Evolutionary conservation across 2,797 vertebrate species (phyloP), one percentile per base, ranked within the genome.

Genomic region (Microhierax caerulescens): DNA sequence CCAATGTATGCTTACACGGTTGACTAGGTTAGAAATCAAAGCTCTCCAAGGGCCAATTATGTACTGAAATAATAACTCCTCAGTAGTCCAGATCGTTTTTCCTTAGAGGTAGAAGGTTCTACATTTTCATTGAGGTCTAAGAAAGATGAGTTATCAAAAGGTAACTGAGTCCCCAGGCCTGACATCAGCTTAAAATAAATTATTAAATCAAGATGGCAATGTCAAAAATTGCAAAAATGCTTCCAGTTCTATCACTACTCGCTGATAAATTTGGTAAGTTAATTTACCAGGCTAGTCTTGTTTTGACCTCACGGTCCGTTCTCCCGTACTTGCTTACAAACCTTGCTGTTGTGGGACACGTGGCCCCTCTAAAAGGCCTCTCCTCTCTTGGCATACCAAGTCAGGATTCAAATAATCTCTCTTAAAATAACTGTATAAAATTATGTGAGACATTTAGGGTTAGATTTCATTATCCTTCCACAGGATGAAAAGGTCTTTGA

Each of bases 361-460:
- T 0, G 1, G 8, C 3, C 32, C 18, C n/a, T 14, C 43, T 60
- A 39, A 92, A 86, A 69, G 30, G 34, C 17, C 47, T 64, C 51
- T 85, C 47, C 64, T 68, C 57, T 78, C 78, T 63, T 83, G 47
- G 36, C 65, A 75, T 78, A 63, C 43, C 28, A 81, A 95, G 32
- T 65, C 82, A 91, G 36, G 47, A 94, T 87, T 90, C 88, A 93
- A 93, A 95, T 57, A 87, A 92, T 90, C 14, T 86, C 39, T 84
- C 85, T 77, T 89, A 92, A 95, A 94, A 95, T 96, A 95, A 90
- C 63, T 54, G 19, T 60, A 87, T 76, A 87, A 92, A 96, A 94
- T 94, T 76, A 92, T 54, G 70, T 74, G 53, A 95, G 59, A 85
- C 30, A 74, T 74, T 86, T 82, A 82, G 83, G 47, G n/a, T 85